Conservation (phyloP, 1,140 invertebrate species). For the Magallana ariakensis region DNA sequence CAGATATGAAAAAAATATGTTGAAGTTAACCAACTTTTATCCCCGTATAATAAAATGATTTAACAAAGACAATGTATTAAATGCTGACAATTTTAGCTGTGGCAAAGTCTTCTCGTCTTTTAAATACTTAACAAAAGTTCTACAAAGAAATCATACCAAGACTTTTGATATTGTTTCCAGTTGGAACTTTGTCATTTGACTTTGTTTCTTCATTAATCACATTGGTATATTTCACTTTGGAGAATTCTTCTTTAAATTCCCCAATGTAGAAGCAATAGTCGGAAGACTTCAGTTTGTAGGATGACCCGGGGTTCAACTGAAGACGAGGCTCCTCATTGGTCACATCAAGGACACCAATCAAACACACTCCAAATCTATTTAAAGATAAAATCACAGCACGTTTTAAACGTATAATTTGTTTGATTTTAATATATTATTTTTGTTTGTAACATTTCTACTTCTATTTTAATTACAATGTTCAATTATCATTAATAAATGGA, state of each 20-base stretch:
- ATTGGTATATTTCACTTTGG: slow-evolving; percentile 65
- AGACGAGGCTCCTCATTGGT: slow-evolving; percentile 92
- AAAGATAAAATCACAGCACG: background rate
- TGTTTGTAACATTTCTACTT: too few relatives aligned
- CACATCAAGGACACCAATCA: slow-evolving; percentile 93
- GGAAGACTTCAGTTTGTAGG: slow-evolving; percentile 92
- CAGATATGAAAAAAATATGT: too few relatives aligned
- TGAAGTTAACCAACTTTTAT: too few relatives aligned
- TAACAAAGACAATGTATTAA: too few relatives aligned
- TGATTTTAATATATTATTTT: too few relatives aligned
- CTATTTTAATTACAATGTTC: too few relatives aligned
- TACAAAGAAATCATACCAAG: background rate
- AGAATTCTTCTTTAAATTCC: slow-evolving; percentile 91
- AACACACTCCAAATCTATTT: slow-evolving; percentile 93
- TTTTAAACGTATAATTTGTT: too few relatives aligned
- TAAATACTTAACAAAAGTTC: background rate
- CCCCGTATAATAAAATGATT: too few relatives aligned
- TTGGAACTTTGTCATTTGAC: background rate
- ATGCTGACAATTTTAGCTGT: too few relatives aligned
- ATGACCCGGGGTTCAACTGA: slow-evolving; percentile 95
- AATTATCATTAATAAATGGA: too few relatives aligned
- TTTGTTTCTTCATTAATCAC: background rate
- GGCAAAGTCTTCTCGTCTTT: too few relatives aligned
- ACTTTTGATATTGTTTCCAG: background rate
- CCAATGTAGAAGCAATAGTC: slow-evolving; percentile 99